phyloP scores from a whole-genome alignment of 2,113 vertebrate genomes.

The Hemichromis elongatus region DNA sequence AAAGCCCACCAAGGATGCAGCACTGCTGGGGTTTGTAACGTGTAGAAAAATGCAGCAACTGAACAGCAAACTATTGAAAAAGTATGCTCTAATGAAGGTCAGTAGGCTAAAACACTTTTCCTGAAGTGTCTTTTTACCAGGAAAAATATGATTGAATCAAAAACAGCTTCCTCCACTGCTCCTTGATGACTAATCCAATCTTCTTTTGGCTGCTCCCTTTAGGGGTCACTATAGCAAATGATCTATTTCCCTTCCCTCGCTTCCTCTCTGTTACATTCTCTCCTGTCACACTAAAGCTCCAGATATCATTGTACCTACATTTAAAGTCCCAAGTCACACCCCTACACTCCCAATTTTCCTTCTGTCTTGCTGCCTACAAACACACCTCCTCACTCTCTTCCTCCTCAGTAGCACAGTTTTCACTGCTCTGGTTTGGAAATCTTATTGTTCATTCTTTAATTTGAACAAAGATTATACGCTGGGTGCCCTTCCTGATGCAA shows the following conservation, averaged over 20 bases:
- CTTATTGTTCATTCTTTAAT: background rate
- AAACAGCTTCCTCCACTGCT: background rate
- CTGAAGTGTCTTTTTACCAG: background rate
- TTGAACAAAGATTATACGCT: background rate
- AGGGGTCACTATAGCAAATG: background rate
- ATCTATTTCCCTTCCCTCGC: background rate
- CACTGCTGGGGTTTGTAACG: background rate
- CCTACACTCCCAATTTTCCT: background rate
- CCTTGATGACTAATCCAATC: background rate
- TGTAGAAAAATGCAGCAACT: background rate
- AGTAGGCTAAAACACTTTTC: background rate
- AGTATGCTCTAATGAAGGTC: background rate
- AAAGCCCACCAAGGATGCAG: background rate
- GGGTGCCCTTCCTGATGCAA: background rate
- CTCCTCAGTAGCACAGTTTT: background rate
- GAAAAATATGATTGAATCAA: background rate
- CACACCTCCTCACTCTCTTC: background rate
- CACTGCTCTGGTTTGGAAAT: background rate
- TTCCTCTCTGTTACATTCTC: background rate
- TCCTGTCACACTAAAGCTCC: background rate
- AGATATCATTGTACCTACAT: background rate
- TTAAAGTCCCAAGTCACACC: background rate
- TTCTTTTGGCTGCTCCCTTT: background rate
- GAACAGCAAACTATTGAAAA: background rate
- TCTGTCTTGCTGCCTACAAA: background rate